Conservation (phyloP, 2,113 vertebrate genomes). For the Grammomys surdaster region DNA sequence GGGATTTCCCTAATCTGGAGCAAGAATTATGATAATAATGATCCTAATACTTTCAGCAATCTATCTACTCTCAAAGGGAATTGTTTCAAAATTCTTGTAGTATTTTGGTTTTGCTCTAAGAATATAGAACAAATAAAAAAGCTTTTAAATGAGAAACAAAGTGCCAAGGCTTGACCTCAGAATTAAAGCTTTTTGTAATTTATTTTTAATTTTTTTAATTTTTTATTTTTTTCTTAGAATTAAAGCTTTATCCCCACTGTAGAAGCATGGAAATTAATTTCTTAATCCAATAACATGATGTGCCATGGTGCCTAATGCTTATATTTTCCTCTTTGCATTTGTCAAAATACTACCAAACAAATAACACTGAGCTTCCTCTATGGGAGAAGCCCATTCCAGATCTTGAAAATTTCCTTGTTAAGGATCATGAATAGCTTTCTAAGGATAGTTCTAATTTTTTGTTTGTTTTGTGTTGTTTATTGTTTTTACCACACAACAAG, state of each 20-base stretch:
- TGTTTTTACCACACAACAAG: background rate
- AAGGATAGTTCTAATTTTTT: background rate
- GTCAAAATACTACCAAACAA: conserved; percentile 17
- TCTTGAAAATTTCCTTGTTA: conserved; percentile 52
- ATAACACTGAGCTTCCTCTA: background rate
- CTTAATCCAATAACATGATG: conserved; percentile 47
- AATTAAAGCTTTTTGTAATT: conserved; percentile 13
- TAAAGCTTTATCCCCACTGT: conserved; percentile 13
- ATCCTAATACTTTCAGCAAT: background rate
- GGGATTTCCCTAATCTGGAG: background rate
- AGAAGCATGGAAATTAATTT: conserved; percentile 55
- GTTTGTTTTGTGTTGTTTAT: background rate
- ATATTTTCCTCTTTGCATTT: conserved; percentile 29
- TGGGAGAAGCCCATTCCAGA: background rate
- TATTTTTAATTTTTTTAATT: too few species aligned
- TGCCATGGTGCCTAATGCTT: conserved; percentile 27
- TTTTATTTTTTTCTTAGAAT: background rate
- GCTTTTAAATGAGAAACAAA: conserved; percentile 25
- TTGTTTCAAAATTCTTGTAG: conserved; percentile 17
- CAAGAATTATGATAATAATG: background rate
- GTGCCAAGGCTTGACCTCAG: conserved; percentile 29
- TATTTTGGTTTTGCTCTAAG: background rate
- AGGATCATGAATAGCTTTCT: background rate
- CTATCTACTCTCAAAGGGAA: background rate
- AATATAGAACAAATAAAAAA: conserved; percentile 53